Evolutionary conservation across 2,888 invertebrate species (phyloP).

Genomic region (Caradrina kadenii): DNA sequence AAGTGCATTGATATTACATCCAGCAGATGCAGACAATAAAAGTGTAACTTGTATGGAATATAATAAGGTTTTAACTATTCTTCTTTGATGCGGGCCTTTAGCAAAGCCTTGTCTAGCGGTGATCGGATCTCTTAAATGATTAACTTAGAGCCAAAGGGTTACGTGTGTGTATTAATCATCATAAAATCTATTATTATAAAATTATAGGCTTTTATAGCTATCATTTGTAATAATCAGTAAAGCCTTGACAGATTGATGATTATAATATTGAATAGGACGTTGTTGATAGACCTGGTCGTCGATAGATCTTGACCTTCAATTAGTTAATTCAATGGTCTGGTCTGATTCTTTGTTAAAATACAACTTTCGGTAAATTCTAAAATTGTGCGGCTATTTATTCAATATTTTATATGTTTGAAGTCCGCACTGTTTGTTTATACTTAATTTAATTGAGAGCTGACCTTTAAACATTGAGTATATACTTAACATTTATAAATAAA

Average conservation of each 20-base stretch:
- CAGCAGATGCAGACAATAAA: background rate
- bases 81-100: background rate
- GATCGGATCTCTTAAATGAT: background rate
- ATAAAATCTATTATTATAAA: background rate
- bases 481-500: no score
- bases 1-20: background rate
- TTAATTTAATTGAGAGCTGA: no score
- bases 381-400: background rate
- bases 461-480: no score
- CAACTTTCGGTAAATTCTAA: background rate
- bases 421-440: background rate
- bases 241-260: background rate
- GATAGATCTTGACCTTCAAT: background rate
- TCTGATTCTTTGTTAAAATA: background rate
- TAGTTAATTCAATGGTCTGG: background rate
- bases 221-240: background rate
- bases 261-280: background rate
- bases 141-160: background rate
- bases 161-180: background rate
- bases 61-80: background rate
- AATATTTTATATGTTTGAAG: background rate
- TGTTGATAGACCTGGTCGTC: background rate
- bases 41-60: no score
- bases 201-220: background rate
- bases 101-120: background rate